These are phyloP conservation scores for Erythrocercus mccallii DNA, from an alignment of 2,113 vertebrate genomes.

Conservation along the genomic window DNA sequence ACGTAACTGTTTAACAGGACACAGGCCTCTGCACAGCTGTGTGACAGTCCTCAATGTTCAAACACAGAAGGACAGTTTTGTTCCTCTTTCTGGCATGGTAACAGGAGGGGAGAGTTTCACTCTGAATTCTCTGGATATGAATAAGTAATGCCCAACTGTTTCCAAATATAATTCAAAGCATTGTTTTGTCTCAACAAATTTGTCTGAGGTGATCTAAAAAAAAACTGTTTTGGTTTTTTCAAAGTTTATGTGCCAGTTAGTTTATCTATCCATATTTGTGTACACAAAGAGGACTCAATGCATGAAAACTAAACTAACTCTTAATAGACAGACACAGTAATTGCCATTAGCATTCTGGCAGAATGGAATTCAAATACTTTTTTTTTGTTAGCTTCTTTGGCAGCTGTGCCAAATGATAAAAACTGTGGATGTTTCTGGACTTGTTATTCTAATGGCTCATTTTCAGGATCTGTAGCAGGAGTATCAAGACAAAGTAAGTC, in stretches of 20 bases:
- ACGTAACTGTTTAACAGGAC: not conserved
- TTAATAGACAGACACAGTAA: not conserved
- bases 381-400: not conserved
- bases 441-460: not conserved
- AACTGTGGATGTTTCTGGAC: not conserved
- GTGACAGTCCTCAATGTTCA: not conserved
- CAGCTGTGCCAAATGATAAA: not conserved
- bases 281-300: not conserved
- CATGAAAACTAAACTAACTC: not conserved
- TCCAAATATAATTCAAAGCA: not conserved
- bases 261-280: not conserved
- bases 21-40: not conserved
- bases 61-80: not conserved
- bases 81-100: not conserved
- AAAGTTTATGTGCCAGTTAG: not conserved
- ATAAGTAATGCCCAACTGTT: not conserved
- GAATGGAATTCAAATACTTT: not conserved
- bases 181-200: not conserved
- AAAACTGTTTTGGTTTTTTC: not conserved
- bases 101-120: not conserved
- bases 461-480: not conserved
- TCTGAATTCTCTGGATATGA: not conserved
- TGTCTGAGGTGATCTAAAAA: not conserved
- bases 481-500: not conserved
- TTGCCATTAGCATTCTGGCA: not conserved